Conservation (phyloP, 1,140 invertebrate genomes). For the Bilobella aurantiaca region DNA sequence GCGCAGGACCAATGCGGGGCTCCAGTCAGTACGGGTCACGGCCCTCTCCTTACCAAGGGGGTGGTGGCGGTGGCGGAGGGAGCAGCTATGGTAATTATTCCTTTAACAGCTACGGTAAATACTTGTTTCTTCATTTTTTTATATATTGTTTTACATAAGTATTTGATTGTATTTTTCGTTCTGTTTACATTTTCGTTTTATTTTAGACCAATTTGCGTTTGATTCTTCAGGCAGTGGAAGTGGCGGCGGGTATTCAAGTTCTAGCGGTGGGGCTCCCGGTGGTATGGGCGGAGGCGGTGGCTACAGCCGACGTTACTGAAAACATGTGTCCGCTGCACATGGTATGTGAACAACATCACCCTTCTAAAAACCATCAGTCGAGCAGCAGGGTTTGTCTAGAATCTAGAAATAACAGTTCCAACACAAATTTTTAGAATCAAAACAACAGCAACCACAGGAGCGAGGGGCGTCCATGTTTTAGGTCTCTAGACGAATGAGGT, state of each 20-base stretch:
- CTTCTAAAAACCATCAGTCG: no score
- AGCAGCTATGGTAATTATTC: slow-evolving; percentile 5
- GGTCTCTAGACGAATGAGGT: no score
- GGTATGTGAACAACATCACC: neutral
- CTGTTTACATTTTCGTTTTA: neutral
- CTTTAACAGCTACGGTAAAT: slow-evolving; percentile 4
- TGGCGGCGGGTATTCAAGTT: slow-evolving; percentile 18
- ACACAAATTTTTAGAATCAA: no score
- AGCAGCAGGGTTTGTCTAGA: no score
- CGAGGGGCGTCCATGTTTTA: no score
- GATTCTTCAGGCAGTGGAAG: slow-evolving; percentile 1
- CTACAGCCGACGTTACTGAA: slow-evolving; percentile 31
- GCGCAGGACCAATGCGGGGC: slow-evolving; percentile 35
- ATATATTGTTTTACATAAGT: slow-evolving; percentile 4
- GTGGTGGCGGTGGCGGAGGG: slow-evolving; percentile 7
- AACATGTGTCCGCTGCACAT: neutral
- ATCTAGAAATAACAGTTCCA: no score
- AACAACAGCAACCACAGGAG: no score
- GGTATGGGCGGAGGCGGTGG: slow-evolving; percentile 30
- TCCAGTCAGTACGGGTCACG: slow-evolving; percentile 31
- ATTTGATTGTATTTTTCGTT: slow-evolving; percentile 9
- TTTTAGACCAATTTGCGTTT: neutral
- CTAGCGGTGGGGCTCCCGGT: slow-evolving; percentile 12
- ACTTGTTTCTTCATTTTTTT: slow-evolving; percentile 3
- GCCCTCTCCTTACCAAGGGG: slow-evolving; percentile 34